phyloP scores from a whole-genome alignment of 2,888 invertebrate genomes.

The Rosalia funebris region DNA sequence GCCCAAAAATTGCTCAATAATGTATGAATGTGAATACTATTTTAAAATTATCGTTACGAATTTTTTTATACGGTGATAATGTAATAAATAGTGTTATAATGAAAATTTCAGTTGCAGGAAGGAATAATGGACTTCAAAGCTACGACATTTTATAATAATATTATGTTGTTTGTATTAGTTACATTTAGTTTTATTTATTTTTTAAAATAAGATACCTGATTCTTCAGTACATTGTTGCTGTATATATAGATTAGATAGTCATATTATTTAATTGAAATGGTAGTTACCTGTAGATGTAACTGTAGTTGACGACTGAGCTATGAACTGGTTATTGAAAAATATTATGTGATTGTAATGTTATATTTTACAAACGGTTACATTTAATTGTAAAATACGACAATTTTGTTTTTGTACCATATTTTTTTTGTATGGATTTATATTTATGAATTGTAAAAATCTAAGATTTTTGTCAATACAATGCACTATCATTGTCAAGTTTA shows the following conservation, averaged over 20 bases:
- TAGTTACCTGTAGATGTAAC: neutral
- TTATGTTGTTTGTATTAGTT: neutral
- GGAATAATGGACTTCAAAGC: no score
- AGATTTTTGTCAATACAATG: neutral
- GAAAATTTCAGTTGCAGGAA: no score
- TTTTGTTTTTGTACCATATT: neutral
- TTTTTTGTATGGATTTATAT: neutral
- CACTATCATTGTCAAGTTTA: no score
- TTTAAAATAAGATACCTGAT: constrained; percentile 2
- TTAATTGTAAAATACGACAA: neutral
- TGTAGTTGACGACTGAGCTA: constrained; percentile 3
- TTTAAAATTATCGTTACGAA: no score
- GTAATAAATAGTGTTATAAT: no score
- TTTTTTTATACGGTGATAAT: no score
- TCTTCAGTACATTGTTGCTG: constrained; percentile 7
- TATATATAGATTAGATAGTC: neutral
- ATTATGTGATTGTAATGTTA: neutral
- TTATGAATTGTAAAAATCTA: neutral
- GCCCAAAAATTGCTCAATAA: no score
- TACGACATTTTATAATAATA: no score
- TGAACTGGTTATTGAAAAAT: constrained; percentile 9
- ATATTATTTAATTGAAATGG: neutral
- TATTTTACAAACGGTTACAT: neutral
- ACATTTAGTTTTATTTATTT: constrained; percentile 3
- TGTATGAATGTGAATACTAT: no score